Evolutionary conservation across 2,113 vertebrate species (phyloP).

Genomic region (Argyrosomus japonicus): DNA sequence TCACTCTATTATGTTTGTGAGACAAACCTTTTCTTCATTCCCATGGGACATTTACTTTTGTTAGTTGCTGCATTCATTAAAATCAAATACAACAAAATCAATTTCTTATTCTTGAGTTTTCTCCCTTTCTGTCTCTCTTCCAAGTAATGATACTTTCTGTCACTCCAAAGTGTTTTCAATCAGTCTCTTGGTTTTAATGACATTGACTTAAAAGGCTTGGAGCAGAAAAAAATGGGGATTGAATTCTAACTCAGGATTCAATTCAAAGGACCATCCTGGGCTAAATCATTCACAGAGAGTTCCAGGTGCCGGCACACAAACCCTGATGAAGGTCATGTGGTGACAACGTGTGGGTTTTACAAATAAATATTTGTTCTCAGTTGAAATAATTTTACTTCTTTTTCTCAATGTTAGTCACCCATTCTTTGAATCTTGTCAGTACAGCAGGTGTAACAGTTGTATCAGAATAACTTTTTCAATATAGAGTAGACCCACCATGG

Average conservation of each 20-base stretch:
- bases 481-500: background rate
- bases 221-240: slow-evolving; percentile 61
- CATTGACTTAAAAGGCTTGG: slow-evolving; percentile 64
- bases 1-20: slow-evolving; percentile 57
- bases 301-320: slow-evolving; percentile 18
- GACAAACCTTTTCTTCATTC: slow-evolving; percentile 59
- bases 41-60: slow-evolving; percentile 71
- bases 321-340: slow-evolving; percentile 19
- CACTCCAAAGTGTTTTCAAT: slow-evolving; percentile 71
- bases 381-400: background rate
- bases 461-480: slow-evolving; percentile 3
- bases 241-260: slow-evolving; percentile 63
- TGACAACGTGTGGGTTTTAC: slow-evolving; percentile 22
- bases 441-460: background rate
- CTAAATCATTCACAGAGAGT: slow-evolving; percentile 35
- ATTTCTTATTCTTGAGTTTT: slow-evolving; percentile 38
- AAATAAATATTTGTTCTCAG: slow-evolving; percentile 32
- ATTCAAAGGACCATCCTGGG: slow-evolving; percentile 50
- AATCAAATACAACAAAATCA: slow-evolving; percentile 57
- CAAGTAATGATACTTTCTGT: slow-evolving; percentile 70
- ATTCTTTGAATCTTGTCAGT: background rate
- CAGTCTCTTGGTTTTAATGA: slow-evolving; percentile 63
- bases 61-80: slow-evolving; percentile 69
- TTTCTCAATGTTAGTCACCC: background rate
- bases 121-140: slow-evolving; percentile 54